Evolutionary conservation across 2,888 invertebrate genomes (phyloP), one percentile per base, ranked within the genome.

Genomic region (Phyto melanocephala): DNA sequence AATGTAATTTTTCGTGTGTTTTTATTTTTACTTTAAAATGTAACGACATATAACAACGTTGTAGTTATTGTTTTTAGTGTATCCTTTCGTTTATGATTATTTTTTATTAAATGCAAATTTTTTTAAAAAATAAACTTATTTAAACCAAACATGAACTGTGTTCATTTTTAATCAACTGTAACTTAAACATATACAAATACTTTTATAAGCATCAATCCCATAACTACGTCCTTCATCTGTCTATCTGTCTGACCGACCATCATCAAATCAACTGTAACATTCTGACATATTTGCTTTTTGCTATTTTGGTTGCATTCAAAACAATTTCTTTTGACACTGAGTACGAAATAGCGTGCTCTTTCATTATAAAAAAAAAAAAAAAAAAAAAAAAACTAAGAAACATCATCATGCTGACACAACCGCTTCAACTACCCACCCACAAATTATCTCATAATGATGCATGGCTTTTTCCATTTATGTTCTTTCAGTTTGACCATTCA

Each of bases 221-320:
- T n/a, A n/a, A n/a, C n/a, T 28, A 6, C 28, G 28, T 28, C 28
- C 28, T n/a, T n/a, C n/a, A 45, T 5, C 45, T 17, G 7, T 17
- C 45, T 5, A 15, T 28, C 58, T 8, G 4, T 47, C 37, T 15
- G 11, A 22, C 60, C 35, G 58, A 58, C 72, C 50, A 68, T 80
- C 50, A 65, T 80, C 70, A 68, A 47, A 37, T 75, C 65, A 58
- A 68, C 58, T 83, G 85, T 88, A 88, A 88, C 87, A 88, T 87
- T 86, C 88, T 88, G 89, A 89, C 88, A 89, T 87, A 86, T 86
- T 86, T 86, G 86, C 86, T 82, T 85, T 86, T 84, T 85, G 85
- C 79, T 65, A 13, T 70, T 65, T 79, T 74, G 58, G 60, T 67
- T 78, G 76, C 13, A 33, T 70, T 87, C 83, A 86, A 85, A 72